phyloP scores from a whole-genome alignment of 2,797 vertebrate species.

The Xyrichtys novacula region DNA sequence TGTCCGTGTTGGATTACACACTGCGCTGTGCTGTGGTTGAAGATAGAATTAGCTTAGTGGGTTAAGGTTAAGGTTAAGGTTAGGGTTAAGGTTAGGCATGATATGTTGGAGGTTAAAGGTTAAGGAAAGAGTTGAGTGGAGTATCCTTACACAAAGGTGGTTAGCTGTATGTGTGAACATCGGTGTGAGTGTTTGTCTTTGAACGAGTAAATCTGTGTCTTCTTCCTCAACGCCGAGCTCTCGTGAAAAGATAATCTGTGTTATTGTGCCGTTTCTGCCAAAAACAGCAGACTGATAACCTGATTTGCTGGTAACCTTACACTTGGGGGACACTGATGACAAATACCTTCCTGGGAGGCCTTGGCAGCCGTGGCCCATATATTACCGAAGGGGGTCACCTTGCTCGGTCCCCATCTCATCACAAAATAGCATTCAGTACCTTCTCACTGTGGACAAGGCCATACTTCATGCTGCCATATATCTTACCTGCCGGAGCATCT shows the following conservation, averaged over 20 bases:
- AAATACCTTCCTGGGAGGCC: conserved; percentile 84
- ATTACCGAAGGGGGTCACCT: conserved; percentile 84
- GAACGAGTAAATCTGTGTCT: conserved; percentile 24
- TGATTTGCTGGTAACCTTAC: conserved; percentile 82
- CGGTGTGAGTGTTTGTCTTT: conserved; percentile 26
- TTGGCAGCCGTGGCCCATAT: conserved; percentile 83
- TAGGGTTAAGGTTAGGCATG: conserved; percentile 45
- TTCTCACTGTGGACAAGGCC: conserved; percentile 74
- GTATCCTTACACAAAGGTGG: neutral
- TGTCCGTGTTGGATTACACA: conserved; percentile 12
- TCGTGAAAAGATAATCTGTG: conserved; percentile 75
- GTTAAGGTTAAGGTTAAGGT: conserved; percentile 43
- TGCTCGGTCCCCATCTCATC: conserved; percentile 80
- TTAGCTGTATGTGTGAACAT: conserved; percentile 13
- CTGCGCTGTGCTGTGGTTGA: conserved; percentile 1
- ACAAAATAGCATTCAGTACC: conserved; percentile 77
- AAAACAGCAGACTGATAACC: conserved; percentile 81
- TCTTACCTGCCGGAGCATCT: conserved; percentile 69
- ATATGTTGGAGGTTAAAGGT: conserved; percentile 19
- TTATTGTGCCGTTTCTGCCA: conserved; percentile 79
- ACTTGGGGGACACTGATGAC: conserved; percentile 81
- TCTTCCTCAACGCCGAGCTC: conserved; percentile 35
- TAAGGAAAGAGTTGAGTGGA: conserved; percentile 18
- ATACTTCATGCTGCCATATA: conserved; percentile 77
- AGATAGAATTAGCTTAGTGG: conserved; percentile 26